These are phyloP conservation scores for Tethea ocularis DNA, from an alignment of 2,888 invertebrate species.

Conservation along the genomic window DNA sequence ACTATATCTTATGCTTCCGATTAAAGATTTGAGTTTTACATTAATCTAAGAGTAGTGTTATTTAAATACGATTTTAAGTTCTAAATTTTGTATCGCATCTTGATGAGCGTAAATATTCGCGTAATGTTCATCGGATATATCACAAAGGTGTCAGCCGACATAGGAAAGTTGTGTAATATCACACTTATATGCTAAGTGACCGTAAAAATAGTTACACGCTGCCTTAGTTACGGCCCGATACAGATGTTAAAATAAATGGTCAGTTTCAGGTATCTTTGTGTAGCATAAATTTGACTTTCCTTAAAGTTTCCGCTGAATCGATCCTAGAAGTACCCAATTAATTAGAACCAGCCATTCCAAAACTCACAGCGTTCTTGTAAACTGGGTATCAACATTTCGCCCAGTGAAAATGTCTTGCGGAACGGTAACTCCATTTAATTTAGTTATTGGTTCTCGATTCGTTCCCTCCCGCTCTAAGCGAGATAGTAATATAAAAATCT, in stretches of 20 bases:
- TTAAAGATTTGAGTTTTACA: neutral
- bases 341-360: neutral
- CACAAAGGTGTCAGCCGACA: constrained; percentile 39
- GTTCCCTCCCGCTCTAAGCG: neutral
- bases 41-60: neutral
- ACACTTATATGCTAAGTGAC: constrained; percentile 67
- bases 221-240: constrained; percentile 35
- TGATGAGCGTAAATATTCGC: too few relatives aligned
- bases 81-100: too few relatives aligned
- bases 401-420: constrained; percentile 5
- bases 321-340: neutral
- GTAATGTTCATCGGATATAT: constrained; percentile 34
- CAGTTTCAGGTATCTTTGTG: too few relatives aligned
- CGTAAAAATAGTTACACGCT: constrained; percentile 42
- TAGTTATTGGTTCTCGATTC: constrained; percentile 1
- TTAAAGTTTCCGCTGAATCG: neutral
- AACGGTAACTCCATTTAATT: constrained; percentile 6
- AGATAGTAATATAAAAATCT: neutral
- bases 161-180: constrained; percentile 66
- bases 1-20: neutral
- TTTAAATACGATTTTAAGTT: too few relatives aligned
- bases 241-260: constrained; percentile 42
- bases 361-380: neutral
- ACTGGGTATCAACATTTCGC: neutral
- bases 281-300: neutral